These are phyloP conservation scores for Acanthiza pusilla DNA, from an alignment of 2,797 vertebrate genomes.

Conservation along the genomic window DNA sequence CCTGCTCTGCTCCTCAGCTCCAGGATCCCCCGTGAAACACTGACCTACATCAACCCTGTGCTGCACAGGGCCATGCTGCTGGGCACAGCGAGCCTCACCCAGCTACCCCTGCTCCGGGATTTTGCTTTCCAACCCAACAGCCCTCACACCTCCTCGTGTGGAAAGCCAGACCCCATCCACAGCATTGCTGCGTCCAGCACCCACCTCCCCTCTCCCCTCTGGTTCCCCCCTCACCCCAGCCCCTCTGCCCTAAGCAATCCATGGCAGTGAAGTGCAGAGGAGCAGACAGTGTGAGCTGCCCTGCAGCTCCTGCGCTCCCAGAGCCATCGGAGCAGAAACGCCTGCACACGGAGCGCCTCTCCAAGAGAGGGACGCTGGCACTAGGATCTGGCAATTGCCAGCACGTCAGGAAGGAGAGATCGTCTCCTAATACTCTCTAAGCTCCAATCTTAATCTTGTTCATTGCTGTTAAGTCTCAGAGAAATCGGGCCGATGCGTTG, in stretches of 20 bases:
- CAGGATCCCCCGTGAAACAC: not conserved
- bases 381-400: slow-evolving; percentile 1
- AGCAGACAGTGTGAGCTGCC: not conserved
- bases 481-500: not conserved
- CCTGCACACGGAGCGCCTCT: fast-evolving
- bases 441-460: slow-evolving; percentile 57
- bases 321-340: not conserved
- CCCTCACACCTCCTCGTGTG: not conserved
- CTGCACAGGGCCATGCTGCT: not conserved
- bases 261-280: not conserved
- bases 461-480: not conserved
- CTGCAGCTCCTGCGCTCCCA: not conserved
- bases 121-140: fast-evolving
- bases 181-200: not conserved
- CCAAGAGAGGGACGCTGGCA: not conserved
- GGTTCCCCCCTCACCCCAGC: not conserved
- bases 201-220: not conserved
- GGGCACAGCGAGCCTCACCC: fast-evolving
- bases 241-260: not conserved
- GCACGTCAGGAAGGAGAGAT: not conserved
- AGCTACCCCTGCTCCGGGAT: fast-evolving
- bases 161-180: not conserved
- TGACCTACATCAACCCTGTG: not conserved
- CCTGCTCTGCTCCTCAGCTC: not conserved
- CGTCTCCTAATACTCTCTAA: slow-evolving; percentile 34